Evolutionary conservation across 2,888 invertebrate species (phyloP).

Genomic region (Leuctra nigra): DNA sequence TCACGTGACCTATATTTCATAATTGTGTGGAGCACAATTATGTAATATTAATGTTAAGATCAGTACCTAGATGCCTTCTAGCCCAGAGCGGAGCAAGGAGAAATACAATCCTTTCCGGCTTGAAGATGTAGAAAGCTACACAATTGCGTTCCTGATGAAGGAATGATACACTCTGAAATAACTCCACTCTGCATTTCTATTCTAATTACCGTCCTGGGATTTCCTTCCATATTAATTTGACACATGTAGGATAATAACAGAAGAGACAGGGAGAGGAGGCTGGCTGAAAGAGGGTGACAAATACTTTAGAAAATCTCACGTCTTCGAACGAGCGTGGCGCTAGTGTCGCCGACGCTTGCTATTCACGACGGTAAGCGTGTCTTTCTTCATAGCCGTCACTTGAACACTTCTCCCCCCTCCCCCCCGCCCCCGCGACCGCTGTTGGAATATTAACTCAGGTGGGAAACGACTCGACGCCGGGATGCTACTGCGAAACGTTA

Average conservation of each 20-base stretch:
- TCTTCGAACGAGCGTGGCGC: neutral
- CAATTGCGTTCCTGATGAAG: no score
- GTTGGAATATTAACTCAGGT: slow-evolving; percentile 11
- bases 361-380: slow-evolving; percentile 1
- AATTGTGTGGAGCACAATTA: neutral
- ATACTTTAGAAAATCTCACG: neutral
- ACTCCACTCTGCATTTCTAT: no score
- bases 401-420: slow-evolving; percentile 4
- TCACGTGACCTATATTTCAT: no score
- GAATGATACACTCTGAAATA: no score
- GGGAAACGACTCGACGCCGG: neutral
- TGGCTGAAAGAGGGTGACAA: no score
- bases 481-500: neutral
- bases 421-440: neutral
- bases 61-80: no score
- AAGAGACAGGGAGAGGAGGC: neutral
- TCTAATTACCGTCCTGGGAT: slow-evolving; percentile 1
- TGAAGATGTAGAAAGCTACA: no score
- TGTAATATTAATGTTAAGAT: neutral
- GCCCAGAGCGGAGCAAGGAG: no score
- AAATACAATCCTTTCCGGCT: slow-evolving; percentile 6
- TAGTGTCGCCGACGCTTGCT: neutral
- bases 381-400: slow-evolving; percentile 7
- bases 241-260: neutral
- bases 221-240: slow-evolving; percentile 2